Evolutionary conservation across 2,888 invertebrate species (phyloP).

Genomic region (Andricus curvator): DNA sequence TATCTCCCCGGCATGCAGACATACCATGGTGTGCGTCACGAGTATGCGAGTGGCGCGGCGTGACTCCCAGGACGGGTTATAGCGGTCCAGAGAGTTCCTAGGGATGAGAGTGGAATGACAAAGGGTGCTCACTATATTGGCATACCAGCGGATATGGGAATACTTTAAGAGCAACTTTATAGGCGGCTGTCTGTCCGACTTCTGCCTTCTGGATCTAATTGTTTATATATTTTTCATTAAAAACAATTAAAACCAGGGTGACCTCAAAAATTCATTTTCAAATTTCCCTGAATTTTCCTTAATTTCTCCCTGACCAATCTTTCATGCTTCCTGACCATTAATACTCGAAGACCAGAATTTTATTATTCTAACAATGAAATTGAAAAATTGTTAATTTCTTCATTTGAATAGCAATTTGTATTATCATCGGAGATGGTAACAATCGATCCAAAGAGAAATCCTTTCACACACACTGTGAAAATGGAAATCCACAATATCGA

Average conservation of each 20-base stretch:
- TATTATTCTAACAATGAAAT: too few relatives aligned
- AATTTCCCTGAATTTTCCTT: too few relatives aligned
- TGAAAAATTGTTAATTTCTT: too few relatives aligned
- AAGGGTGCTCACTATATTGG: slow-evolving; percentile 74
- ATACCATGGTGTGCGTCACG: slow-evolving; percentile 70
- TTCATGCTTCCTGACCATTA: too few relatives aligned
- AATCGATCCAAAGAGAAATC: too few relatives aligned
- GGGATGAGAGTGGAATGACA: slow-evolving; percentile 65
- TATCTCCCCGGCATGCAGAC: slow-evolving; percentile 71
- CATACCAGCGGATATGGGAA: slow-evolving; percentile 77
- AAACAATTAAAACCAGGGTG: not conserved
- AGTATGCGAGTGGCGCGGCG: slow-evolving; percentile 64
- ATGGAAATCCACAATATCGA: too few relatives aligned
- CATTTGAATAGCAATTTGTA: too few relatives aligned
- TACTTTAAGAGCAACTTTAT: slow-evolving; percentile 76
- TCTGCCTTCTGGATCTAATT: not conserved
- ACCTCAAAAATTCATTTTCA: too few relatives aligned
- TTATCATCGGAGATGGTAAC: too few relatives aligned
- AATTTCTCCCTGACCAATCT: too few relatives aligned
- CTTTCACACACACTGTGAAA: too few relatives aligned
- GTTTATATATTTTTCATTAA: not conserved
- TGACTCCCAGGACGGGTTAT: slow-evolving; percentile 58
- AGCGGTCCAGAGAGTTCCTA: slow-evolving; percentile 60
- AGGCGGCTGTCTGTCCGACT: slow-evolving; percentile 54
- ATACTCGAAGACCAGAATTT: too few relatives aligned